Evolutionary conservation across 2,888 invertebrate species (phyloP).

Genomic region (Temnothorax rugatulus): DNA sequence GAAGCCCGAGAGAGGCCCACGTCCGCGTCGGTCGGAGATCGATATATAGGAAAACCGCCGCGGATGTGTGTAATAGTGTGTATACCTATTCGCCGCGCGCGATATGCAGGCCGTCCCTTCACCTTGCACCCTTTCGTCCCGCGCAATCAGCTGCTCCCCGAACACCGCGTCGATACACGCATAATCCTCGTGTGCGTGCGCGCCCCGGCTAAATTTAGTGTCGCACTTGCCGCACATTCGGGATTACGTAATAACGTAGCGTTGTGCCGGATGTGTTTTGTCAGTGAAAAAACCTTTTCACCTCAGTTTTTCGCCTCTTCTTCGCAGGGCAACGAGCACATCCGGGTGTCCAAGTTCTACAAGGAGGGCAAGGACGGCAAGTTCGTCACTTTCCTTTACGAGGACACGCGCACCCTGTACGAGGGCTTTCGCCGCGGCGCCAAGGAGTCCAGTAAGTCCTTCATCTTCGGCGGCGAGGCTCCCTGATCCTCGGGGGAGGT

Average conservation of each 20-base stretch:
- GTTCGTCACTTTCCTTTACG: constrained; percentile 93
- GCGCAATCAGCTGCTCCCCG: constrained; percentile 50
- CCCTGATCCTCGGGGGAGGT: background rate
- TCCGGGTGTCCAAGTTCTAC: constrained; percentile 95
- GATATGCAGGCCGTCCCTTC: background rate
- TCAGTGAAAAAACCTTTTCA: background rate
- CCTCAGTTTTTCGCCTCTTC: background rate
- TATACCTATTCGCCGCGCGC: too few species aligned
- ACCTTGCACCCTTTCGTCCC: background rate
- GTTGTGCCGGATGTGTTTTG: constrained; percentile 49
- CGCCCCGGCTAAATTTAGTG: constrained; percentile 76
- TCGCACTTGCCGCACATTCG: constrained; percentile 71
- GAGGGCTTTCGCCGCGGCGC: constrained; percentile 97
- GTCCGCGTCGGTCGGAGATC: constrained; percentile 27
- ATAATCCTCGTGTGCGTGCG: constrained; percentile 46
- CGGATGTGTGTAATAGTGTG: too few species aligned
- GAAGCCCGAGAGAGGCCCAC: constrained; percentile 11
- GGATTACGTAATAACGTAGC: constrained; percentile 76
- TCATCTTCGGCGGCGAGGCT: background rate
- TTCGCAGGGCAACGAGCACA: constrained; percentile 94
- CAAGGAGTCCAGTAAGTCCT: constrained; percentile 94
- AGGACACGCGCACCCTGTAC: constrained; percentile 95
- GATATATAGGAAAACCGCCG: constrained; percentile 33
- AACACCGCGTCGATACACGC: constrained; percentile 45
- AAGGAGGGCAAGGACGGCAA: constrained; percentile 96